Base-by-base conservation (phyloP, 2,888 invertebrate species). In the Mythimna vitellina region DNA sequence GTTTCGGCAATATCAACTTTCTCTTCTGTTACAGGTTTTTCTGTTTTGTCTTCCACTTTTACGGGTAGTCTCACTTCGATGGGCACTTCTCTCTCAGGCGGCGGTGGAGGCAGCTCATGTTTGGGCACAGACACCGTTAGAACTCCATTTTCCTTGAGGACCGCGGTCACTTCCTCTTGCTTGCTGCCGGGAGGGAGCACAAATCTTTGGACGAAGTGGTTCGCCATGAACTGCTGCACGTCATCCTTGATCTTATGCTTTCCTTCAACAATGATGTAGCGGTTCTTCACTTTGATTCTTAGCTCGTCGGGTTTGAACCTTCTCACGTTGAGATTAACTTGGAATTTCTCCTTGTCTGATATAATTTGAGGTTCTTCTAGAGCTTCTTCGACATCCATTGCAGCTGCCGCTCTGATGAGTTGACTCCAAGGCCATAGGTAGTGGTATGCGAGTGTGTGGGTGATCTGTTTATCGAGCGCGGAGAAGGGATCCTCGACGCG, bases 381-480 rank as follows among this genome's bases (percentile, higher is more conserved):
- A 68, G 87, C 88, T 61, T 93, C 91, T 60, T 93, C 93, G 17
- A 88, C 85, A 70, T 93, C 92, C 49, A 94, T 73, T 10, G 92
- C 90, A 2, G 93, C 92, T 25, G 94, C 93, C 8, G 94, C 93
- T 75, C 89, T 89, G 66, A 95, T 89, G 42, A 96, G 90, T 77
- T 94, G 93, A 77, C 91, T 93, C 95, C 95, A 96, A 6, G 95
- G 95, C 96, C 95, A 95, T 60, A 95, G 89, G 81, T 94, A 93
- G 86, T 94, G 93, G 87, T 93, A 92, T 1, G 93, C 90, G 25
- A 95, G 88, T 53, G 92, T 89, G 86, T 96, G 94, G 7, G 93
- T 91, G 54, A 96, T 85, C 46, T 95, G 95, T 22, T 89, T 87
- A 79, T 96, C 96, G 66, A 96, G 82, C 3, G 91, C 89, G 1